Evolutionary conservation across 2,113 vertebrate genomes (phyloP).

Genomic region (Symphodus melops): DNA sequence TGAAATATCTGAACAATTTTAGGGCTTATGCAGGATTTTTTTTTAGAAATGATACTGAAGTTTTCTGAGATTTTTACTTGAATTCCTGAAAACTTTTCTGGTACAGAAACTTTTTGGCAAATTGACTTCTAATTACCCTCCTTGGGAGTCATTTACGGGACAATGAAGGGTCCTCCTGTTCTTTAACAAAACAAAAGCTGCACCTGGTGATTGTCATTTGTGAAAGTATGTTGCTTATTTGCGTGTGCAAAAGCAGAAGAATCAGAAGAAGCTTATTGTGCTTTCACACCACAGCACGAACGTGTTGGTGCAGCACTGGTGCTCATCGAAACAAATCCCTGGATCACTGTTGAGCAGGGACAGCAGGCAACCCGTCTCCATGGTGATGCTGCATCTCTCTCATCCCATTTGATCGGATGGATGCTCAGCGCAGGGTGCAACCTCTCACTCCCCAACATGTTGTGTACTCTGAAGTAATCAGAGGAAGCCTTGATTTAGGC

Average conservation of each 20-base stretch:
- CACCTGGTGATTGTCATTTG: constrained; percentile 11
- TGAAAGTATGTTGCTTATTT: constrained; percentile 6
- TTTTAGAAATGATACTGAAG: too few relatives aligned
- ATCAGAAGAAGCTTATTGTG: neutral
- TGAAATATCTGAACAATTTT: too few relatives aligned
- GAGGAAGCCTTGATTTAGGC: constrained; percentile 45
- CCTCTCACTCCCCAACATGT: constrained; percentile 35
- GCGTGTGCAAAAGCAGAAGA: neutral
- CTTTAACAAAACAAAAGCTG: constrained; percentile 26
- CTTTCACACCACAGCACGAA: constrained; percentile 14
- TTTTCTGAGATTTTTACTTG: too few relatives aligned
- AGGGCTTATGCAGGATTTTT: too few relatives aligned
- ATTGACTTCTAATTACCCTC: too few relatives aligned
- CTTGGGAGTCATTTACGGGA: too few relatives aligned
- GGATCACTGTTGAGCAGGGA: constrained; percentile 36
- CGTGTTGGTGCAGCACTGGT: constrained; percentile 10
- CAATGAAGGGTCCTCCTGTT: neutral
- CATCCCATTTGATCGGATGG: constrained; percentile 35
- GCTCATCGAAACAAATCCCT: constrained; percentile 54
- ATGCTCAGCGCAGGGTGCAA: constrained; percentile 13
- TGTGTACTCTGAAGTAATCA: constrained; percentile 21
- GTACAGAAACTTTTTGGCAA: too few relatives aligned
- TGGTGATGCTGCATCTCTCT: constrained; percentile 60
- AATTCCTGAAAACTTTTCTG: too few relatives aligned
- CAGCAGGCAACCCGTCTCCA: constrained; percentile 57